Evolutionary conservation across 2,888 invertebrate species (phyloP).

Genomic region (Creontiades dilutus): DNA sequence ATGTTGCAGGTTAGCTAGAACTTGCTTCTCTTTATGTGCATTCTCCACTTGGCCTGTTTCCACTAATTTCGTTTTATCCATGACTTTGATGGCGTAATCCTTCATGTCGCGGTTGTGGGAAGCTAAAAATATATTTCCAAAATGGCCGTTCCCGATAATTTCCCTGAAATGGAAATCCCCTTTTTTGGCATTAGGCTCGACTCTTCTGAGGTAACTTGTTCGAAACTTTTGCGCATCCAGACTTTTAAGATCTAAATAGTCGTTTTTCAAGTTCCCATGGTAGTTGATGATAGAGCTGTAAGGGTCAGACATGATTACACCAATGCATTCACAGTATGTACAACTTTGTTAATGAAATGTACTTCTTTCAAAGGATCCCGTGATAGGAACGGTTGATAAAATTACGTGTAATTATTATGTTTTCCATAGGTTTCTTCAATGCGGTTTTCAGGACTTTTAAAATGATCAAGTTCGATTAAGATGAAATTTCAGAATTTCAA

Average conservation of each 20-base stretch:
- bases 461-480: no score
- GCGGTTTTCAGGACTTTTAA: no score
- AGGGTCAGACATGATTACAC: neutral
- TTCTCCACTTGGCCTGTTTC: neutral
- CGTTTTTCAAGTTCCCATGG: neutral
- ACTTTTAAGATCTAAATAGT: neutral
- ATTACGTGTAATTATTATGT: no score
- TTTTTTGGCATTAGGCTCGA: neutral
- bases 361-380: no score
- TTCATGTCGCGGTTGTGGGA: neutral
- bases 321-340: neutral
- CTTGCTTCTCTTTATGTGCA: slow-evolving; percentile 42
- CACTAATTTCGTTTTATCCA: slow-evolving; percentile 38
- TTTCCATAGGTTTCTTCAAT: no score
- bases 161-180: slow-evolving; percentile 43
- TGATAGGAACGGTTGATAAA: no score
- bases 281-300: slow-evolving; percentile 12
- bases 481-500: no score
- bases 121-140: slow-evolving; percentile 32
- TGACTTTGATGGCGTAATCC: slow-evolving; percentile 46
- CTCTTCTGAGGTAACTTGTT: neutral
- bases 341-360: no score
- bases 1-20: neutral
- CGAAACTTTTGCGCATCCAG: slow-evolving; percentile 21
- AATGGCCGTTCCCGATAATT: slow-evolving; percentile 28